Base-by-base conservation (phyloP, 2,113 vertebrate genomes). In the Xenus cinereus region DNA sequence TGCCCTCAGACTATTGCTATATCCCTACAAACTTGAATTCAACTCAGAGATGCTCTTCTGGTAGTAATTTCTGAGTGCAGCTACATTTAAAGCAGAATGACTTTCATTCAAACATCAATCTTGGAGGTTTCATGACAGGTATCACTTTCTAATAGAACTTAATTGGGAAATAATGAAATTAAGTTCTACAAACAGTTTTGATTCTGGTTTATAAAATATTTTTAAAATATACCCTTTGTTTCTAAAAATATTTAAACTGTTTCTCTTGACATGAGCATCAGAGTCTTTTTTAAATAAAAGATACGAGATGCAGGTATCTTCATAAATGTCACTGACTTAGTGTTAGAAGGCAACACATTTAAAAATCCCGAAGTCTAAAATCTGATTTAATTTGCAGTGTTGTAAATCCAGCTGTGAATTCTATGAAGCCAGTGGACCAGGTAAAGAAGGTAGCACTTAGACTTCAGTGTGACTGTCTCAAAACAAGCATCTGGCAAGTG, bases 21-120 rank as follows among this genome's bases (percentile, higher is more conserved):
- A 16, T 46, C 18, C 35, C 20, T 68, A 28, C 32, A 78, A 84
- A 81, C 18, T 46, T 50, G 12, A 85, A 71, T 48, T 84, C 11
- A 75, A 24, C n/a, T 67, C 26, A 13, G 69, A 63, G n/a, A 45
- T 37, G 19, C 21, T 87, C 17, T 93, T 69, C 43, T 77, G 59
- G 48, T 39, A 50, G 23, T 50, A 80, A 76, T 76, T 97, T 93
- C 62, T 91, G 39, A 50, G 73, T 28, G 6, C 43, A 30, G 39
- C 24, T 90, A 90, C 90, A 73, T 79, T 77, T 87, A 93, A 84
- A 95, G 35, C 83, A 95, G 39, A 50, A 68, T 84, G 33, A 67
- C 48, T 91, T 94, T 75, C 39, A 83, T 81, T 96, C 72, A 91
- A 66, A 84, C 78, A 82, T 82, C 72, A 94, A 2, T 84, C 86